These are phyloP conservation scores for Timema podura DNA, from an alignment of 2,888 invertebrate species.

Conservation along the genomic window DNA sequence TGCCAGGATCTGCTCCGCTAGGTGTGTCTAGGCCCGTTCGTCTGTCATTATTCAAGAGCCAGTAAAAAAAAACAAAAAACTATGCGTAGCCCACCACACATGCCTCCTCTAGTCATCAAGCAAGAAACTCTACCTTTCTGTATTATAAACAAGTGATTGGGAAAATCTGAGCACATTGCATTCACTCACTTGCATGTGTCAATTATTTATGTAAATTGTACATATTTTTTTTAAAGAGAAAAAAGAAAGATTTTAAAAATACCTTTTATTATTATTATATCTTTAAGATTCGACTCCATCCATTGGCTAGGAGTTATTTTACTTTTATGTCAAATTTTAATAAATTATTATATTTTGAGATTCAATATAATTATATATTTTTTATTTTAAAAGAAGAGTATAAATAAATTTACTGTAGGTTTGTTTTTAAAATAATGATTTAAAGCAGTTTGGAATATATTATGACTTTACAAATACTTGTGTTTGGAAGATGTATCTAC, in stretches of 20 bases:
- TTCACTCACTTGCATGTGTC: slow-evolving; percentile 29
- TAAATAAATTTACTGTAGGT: too few species aligned
- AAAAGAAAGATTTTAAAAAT: slow-evolving; percentile 25
- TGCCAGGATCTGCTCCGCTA: slow-evolving; percentile 27
- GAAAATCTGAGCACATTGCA: slow-evolving; percentile 28
- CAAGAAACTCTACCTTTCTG: slow-evolving; percentile 24
- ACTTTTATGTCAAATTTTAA: slow-evolving; percentile 22
- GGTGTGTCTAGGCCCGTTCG: slow-evolving; percentile 17
- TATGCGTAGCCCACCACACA: slow-evolving; percentile 28
- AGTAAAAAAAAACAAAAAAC: slow-evolving; percentile 23
- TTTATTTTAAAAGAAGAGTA: slow-evolving; percentile 9
- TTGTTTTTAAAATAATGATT: too few species aligned
- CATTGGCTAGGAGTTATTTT: slow-evolving; percentile 28
- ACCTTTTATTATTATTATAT: slow-evolving; percentile 26
- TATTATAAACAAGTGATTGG: slow-evolving; percentile 28
- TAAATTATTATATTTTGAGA: slow-evolving; percentile 26
- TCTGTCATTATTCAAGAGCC: slow-evolving; percentile 27
- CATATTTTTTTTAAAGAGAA: slow-evolving; percentile 31
- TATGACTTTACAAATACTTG: too few species aligned
- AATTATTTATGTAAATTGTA: slow-evolving; percentile 35
- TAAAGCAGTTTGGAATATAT: too few species aligned
- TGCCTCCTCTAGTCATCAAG: slow-evolving; percentile 31
- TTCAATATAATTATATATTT: slow-evolving; percentile 8
- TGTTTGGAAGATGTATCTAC: too few species aligned
- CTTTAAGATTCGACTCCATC: slow-evolving; percentile 28